Conservation (phyloP, 2,797 vertebrate species). For the Alauda arvensis region DNA sequence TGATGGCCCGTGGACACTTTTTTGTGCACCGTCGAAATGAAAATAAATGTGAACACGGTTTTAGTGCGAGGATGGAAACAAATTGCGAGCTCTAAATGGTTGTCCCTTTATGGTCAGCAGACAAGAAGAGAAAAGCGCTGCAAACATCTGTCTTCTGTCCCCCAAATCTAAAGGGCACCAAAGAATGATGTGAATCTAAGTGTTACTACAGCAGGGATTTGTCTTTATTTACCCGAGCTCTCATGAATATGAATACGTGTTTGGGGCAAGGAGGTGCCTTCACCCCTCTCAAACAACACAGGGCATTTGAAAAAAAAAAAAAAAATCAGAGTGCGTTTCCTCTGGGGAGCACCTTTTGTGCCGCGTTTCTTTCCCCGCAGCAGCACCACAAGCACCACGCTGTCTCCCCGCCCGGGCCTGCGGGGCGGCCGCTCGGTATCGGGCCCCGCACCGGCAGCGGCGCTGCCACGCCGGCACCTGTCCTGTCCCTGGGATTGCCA, state of each 20-base stretch:
- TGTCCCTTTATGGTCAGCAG: constrained; percentile 73
- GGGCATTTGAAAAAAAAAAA: not conserved
- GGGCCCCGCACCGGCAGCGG: not conserved
- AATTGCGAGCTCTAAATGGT: constrained; percentile 73
- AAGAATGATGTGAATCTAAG: constrained; percentile 79
- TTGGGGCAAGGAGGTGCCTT: constrained; percentile 47
- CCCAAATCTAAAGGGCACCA: constrained; percentile 73
- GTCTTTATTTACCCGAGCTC: constrained; percentile 71
- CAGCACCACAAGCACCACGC: not conserved
- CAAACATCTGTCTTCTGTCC: constrained; percentile 77
- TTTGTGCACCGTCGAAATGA: constrained; percentile 69
- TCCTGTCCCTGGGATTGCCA: not conserved
- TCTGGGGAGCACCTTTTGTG: not conserved
- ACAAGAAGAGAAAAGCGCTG: constrained; percentile 75
- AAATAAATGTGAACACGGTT: constrained; percentile 75
- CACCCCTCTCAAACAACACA: constrained; percentile 34
- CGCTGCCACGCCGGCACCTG: not conserved
- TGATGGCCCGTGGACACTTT: constrained; percentile 71
- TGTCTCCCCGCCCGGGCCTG: no score
- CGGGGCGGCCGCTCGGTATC: not conserved
- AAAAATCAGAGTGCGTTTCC: not conserved
- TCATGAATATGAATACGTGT: constrained; percentile 79
- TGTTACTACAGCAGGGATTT: constrained; percentile 72
- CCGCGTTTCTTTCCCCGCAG: not conserved
- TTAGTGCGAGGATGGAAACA: constrained; percentile 70